Base-by-base conservation (phyloP, 2,888 invertebrate genomes). In the Andrena fulva region DNA sequence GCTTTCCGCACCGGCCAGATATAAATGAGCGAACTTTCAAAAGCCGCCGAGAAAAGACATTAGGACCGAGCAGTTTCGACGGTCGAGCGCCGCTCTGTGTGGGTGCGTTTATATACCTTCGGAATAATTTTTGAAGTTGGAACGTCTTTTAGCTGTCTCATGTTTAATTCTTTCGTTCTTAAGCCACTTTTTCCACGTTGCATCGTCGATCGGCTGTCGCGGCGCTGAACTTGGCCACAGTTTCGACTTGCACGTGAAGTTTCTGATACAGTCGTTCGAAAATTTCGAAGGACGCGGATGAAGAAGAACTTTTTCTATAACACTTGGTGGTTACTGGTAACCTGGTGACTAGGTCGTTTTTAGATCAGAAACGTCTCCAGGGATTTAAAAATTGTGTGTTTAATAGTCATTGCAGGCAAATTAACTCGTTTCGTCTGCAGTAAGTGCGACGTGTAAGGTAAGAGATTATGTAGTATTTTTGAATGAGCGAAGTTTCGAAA, bases 11-110 rank as follows among this genome's bases (percentile, higher is more conserved):
- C 80, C 64, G 82, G 42, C 80, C 70, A 86, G 89, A 87, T 86
- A 89, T 89, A 89, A 89, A 89, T 82, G 87, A 88, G 89, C 50
- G 85, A 89, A 89, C 84, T 89, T 89, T 86, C 67, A 80, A 64
- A 86, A 87, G 76, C 86, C 79, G 78, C 76, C 66, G 70, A 67
- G 84, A 72, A 80, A 86, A 80, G 84, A 86, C 86, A 77, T 84
- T 89, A 76, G 80, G 82, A 79, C 75, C 27, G 77, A 77, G 66
- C 77, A 79, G 71, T 80, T 79, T 69, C 67, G 69, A 27, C 76
- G 67, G 77, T 54, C 42, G 68, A 66, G 27, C 59, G 59, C 66
- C 78, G 10, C 54, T 73, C 54, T 77, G 59, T 54, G 68, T 48
- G 73, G 48, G 59, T 33, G 33, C 77, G 64, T 68, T 75, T 77